Base-by-base conservation (phyloP, 2,888 invertebrate genomes). In the Camponotus fellah region DNA sequence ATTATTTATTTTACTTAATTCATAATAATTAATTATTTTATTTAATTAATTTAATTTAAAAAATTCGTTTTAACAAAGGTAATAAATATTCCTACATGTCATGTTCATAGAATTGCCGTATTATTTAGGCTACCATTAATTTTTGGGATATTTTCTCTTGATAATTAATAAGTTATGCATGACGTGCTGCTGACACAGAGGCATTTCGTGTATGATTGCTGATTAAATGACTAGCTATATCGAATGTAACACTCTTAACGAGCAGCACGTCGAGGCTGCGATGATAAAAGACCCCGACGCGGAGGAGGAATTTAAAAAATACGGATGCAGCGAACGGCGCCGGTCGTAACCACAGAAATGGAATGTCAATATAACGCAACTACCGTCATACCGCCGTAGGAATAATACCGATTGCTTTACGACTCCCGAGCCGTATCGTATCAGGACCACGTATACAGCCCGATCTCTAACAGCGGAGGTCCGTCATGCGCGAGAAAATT, bases 361-460 rank as follows among this genome's bases (percentile, higher is more conserved):
- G 89, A 90, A 90, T 90, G 90, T 90, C 87, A 90, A 89, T 85
- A 85, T 58, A 43, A 58, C 56, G 74, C 84, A 86, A 90, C 85
- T 90, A 86, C 83, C 80, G 85, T 87, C 87, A 82, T 87, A 88
- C 81, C 53, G 53, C n/a, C n/a, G 68, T 85, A 87, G 85, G 85
- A 89, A 90, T 90, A 89, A 89, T 90, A 90, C 84, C 89, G 87
- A 85, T 69, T 86, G 87, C 90, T 90, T 89, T 88, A 88, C 83
- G 85, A 69, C 77, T 88, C 83, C 82, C 75, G 32, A 1, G 82
- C 90, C 88, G 87, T 26, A 26, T 26, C 83, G 89, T 88, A 87
- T 83, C 84, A 81, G 72, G 80, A 83, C 64, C 64, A 49, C 75
- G 82, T 75, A 82, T 26, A 43, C 8, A 60, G 49, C 32, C 10